Percentiles rank a stretch among this genome's conserved stretches.
phyloP scores from a whole-genome alignment of 1,140 invertebrate species.

The Drosophila kikkawai region DNA sequence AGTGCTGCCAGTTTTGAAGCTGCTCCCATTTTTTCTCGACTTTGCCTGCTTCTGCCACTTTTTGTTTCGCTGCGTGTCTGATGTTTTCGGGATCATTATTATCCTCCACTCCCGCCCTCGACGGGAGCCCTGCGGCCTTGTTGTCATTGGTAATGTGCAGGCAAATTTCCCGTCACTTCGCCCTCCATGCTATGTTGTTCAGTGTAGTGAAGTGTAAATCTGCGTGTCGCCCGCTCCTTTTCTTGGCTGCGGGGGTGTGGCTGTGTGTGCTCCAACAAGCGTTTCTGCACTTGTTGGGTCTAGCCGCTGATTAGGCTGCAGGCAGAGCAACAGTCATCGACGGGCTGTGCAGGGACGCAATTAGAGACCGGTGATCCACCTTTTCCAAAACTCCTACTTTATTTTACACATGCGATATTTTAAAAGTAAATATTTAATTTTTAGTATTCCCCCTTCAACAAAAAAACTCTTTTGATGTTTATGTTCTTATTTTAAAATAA shows the following conservation, averaged over 20 bases:
- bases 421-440: too few relatives aligned
- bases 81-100: constrained; percentile 59
- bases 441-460: too few relatives aligned
- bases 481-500: too few relatives aligned
- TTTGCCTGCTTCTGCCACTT: constrained; percentile 3
- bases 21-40: constrained; percentile 19
- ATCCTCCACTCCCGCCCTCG: constrained; percentile 1
- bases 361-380: constrained; percentile 1
- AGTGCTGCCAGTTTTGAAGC: constrained; percentile 50
- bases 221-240: constrained; percentile 38
- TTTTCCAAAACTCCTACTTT: neutral
- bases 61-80: constrained; percentile 43
- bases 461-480: too few relatives aligned
- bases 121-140: constrained; percentile 23
- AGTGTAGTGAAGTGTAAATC: constrained; percentile 56
- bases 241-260: constrained; percentile 1
- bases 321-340: constrained; percentile 14
- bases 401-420: too few relatives aligned
- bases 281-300: constrained; percentile 9
- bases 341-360: neutral
- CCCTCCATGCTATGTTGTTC: constrained; percentile 19
- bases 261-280: neutral
- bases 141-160: constrained; percentile 59
- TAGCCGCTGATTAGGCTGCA: constrained; percentile 42
- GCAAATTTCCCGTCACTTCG: constrained; percentile 41